Evolutionary conservation across 2,113 vertebrate species (phyloP).

Genomic region (Parotia lawesii): DNA sequence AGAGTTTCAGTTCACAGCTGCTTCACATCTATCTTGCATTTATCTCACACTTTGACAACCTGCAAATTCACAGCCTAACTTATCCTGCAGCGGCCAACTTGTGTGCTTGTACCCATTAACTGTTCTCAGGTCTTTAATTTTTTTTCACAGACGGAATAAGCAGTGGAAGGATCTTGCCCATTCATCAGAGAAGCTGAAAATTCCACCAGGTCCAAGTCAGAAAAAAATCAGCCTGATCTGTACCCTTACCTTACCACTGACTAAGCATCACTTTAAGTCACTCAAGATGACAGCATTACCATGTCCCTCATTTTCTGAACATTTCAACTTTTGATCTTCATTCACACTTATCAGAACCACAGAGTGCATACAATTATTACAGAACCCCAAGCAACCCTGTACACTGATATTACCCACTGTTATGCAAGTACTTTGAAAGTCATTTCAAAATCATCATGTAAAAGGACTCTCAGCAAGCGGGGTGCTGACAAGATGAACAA

Average conservation of each 20-base stretch:
- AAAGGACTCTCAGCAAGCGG: neutral
- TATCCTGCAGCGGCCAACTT: neutral
- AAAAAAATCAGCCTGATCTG: neutral
- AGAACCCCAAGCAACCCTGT: neutral
- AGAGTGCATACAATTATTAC: neutral
- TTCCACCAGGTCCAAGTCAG: neutral
- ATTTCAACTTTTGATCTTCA: neutral
- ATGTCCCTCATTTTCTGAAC: neutral
- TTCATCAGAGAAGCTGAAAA: neutral
- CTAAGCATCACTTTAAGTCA: neutral
- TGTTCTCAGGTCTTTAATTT: neutral
- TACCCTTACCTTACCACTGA: neutral
- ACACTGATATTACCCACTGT: neutral
- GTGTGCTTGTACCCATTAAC: neutral
- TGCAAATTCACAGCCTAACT: neutral
- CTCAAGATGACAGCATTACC: neutral
- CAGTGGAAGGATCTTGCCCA: neutral
- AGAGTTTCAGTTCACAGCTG: neutral
- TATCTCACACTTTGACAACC: neutral
- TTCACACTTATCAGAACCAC: neutral
- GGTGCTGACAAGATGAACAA: conserved; percentile 2
- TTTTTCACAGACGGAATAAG: neutral
- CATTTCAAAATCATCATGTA: neutral
- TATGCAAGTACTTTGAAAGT: neutral
- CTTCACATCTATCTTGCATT: neutral